A percentile compares a stretch with the other conserved stretches of the same genome.
Conservation (phyloP, 2,113 vertebrate genomes). For the Recurvirostra avosetta region DNA sequence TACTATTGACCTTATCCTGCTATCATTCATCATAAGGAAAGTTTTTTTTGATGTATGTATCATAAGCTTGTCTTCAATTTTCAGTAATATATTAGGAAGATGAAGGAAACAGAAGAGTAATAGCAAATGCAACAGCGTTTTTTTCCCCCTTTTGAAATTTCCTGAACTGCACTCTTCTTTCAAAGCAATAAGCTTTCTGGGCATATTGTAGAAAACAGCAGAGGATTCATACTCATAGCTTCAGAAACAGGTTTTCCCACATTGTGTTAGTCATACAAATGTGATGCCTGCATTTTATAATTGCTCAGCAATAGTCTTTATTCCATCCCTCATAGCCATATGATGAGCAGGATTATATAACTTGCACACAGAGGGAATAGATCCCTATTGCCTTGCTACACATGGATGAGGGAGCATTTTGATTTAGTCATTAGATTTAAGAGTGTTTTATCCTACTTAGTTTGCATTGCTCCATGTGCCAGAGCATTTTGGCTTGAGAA, state of each 20-base stretch:
- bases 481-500: not conserved
- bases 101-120: not conserved
- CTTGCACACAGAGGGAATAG: not conserved
- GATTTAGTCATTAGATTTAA: not conserved
- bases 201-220: not conserved
- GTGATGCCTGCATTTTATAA: not conserved
- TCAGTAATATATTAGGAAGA: not conserved
- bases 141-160: not conserved
- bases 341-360: not conserved
- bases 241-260: not conserved
- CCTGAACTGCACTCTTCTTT: not conserved
- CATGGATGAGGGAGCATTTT: not conserved
- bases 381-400: rapidly evolving
- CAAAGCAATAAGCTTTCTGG: not conserved
- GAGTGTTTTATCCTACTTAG: not conserved
- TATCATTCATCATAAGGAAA: not conserved
- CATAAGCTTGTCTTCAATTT: not conserved
- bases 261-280: not conserved
- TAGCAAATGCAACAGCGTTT: not conserved
- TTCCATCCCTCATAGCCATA: not conserved
- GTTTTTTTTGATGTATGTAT: not conserved
- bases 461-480: not conserved
- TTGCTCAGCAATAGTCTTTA: not conserved
- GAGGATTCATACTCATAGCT: not conserved
- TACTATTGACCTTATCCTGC: not conserved